These are phyloP conservation scores for Troilus luridus DNA, from an alignment of 2,888 invertebrate genomes.

Conservation along the genomic window DNA sequence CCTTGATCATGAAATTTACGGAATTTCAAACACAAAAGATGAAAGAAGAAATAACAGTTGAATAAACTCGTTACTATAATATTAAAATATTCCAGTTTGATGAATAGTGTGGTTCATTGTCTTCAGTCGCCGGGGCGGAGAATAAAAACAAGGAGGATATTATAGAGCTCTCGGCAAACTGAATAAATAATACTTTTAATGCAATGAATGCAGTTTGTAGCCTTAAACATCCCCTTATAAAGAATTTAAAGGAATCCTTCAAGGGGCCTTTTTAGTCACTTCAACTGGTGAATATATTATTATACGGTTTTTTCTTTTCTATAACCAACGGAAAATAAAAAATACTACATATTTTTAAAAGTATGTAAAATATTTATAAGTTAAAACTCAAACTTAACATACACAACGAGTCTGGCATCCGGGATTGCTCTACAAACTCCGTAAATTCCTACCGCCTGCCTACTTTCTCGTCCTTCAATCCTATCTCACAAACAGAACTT, in stretches of 20 bases:
- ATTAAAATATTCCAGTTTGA: not conserved
- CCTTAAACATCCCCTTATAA: slow-evolving; percentile 8
- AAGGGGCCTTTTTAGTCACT: not conserved
- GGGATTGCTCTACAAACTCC: too few relatives aligned
- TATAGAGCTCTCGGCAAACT: not conserved
- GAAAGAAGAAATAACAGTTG: not conserved
- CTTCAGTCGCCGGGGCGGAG: not conserved
- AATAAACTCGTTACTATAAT: not conserved
- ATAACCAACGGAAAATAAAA: not conserved
- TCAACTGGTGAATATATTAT: not conserved
- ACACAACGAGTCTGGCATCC: too few relatives aligned
- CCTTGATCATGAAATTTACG: too few relatives aligned
- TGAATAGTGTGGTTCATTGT: not conserved
- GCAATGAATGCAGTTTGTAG: slow-evolving; percentile 7
- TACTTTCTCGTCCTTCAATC: too few relatives aligned
- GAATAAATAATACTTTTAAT: not conserved
- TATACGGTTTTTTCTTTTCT: not conserved
- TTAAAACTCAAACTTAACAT: too few relatives aligned
- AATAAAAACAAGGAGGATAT: not conserved
- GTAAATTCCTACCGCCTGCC: too few relatives aligned
- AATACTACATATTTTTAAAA: too few relatives aligned
- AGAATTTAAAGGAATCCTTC: not conserved
- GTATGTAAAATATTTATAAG: too few relatives aligned
- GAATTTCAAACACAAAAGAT: too few relatives aligned
- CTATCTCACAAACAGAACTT: too few relatives aligned